phyloP scores from a whole-genome alignment of 2,113 vertebrate species.

The Sclerurus mexicanus region DNA sequence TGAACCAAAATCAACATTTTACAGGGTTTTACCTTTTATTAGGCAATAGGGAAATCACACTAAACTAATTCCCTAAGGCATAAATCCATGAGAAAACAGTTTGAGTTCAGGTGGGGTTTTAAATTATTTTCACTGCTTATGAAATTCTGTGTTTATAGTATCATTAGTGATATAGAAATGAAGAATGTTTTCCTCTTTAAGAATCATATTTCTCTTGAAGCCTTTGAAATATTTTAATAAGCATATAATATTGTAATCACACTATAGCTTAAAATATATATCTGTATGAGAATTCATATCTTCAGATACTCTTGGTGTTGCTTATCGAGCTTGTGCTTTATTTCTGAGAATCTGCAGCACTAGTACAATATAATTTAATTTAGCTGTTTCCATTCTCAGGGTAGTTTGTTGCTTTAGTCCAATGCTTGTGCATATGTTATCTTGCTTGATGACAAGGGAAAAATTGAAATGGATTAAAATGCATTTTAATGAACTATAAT shows the following conservation, averaged over 20 bases:
- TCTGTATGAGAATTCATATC: not conserved
- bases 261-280: not conserved
- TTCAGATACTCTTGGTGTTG: not conserved
- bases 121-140: not conserved
- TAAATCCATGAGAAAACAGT: not conserved
- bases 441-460: conserved; percentile 22
- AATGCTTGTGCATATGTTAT: not conserved
- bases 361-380: conserved; percentile 13
- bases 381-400: not conserved
- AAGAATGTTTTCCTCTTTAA: not conserved
- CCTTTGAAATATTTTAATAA: not conserved
- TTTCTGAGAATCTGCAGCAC: not conserved
- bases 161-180: not conserved
- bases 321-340: not conserved
- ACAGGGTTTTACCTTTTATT: not conserved
- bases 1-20: not conserved
- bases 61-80: not conserved
- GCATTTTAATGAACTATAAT: conserved; percentile 52
- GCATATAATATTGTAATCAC: not conserved
- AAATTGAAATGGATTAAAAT: conserved; percentile 40
- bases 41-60: not conserved
- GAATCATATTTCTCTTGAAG: not conserved
- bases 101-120: not conserved
- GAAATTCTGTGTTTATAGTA: not conserved
- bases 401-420: conserved; percentile 25